Conservation (phyloP, 2,888 invertebrate species). For the Theodoxus fluviatilis region DNA sequence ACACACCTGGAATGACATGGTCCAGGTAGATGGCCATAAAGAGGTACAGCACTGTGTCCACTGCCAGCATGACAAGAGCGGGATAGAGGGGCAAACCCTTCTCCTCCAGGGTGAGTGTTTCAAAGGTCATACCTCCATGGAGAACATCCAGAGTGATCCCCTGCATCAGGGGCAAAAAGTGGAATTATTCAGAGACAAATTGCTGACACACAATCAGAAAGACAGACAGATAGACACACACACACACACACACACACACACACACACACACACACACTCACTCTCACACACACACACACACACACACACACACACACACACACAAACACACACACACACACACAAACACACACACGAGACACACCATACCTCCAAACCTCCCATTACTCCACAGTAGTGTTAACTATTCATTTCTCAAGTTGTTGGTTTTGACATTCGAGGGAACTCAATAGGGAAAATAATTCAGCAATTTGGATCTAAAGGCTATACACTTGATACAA, state of each 20-base stretch:
- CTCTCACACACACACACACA: no score
- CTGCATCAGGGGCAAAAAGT: conserved; percentile 38
- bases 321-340: no score
- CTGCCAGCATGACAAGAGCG: conserved; percentile 77
- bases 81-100: conserved; percentile 52
- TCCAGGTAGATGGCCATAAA: conserved; percentile 83
- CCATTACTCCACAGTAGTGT: neutral
- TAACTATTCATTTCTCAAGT: no score
- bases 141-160: conserved; percentile 51
- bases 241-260: neutral
- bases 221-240: neutral
- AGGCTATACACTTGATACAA: no score
- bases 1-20: conserved; percentile 80
- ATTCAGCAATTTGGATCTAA: no score
- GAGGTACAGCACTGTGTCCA: conserved; percentile 81
- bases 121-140: conserved; percentile 50
- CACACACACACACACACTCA: no score
- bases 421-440: no score
- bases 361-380: neutral
- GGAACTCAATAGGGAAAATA: no score
- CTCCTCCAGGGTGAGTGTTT: conserved; percentile 40
- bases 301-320: no score
- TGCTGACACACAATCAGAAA: neutral
- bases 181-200: neutral
- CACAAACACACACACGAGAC: neutral